Base-by-base conservation (phyloP, 2,888 invertebrate species). In the Deladenus siricidicola region DNA sequence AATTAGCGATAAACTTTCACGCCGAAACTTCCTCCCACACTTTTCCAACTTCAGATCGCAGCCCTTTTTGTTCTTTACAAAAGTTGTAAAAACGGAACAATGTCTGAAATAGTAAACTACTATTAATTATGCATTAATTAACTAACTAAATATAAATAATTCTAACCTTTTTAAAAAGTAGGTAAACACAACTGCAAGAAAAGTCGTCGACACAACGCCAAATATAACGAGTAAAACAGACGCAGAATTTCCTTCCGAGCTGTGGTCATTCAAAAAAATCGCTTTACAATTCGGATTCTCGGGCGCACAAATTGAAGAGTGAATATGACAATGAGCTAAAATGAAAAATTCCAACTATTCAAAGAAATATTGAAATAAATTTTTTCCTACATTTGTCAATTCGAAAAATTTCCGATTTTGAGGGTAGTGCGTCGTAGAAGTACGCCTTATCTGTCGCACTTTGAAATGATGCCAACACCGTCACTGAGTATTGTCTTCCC, bases 251-350 rank as follows among this genome's bases (percentile, higher is more conserved):
- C 53, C 19, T 14, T 23, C n/a, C 19, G 34, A 39, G 39, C 4
- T 17, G 34, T 23, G 23, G 1, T 19, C 8, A 21, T 14, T 17
- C 17, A 34, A 29, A 1, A 21, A 19, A 6, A 65, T 58, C 1
- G 56, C 52, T 4, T 48, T 53, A 29, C 65, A 65, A 45, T 69
- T 69, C n/a, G 30, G 28, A 44, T 63, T 66, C 3, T 62, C 54
- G 0, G 63, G 26, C n/a, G 71, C 60, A 57, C 76, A 76, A n/a
- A 75, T 56, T 0, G 76, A 75, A 6, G 75, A 74, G 39, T 71
- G 70, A 42, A 71, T 61, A 4, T 58, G 49, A 50, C 76, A 76
- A 50, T 70, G 67, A 48, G 69, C 75, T 73, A 57, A 49, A 69
- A 67, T n/a, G 8, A 34, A 23, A 26, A 51, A 24, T 42, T 19